A percentile compares a stretch with the other conserved stretches of the same genome.
Conservation (phyloP, 2,888 invertebrate genomes). For the Catotricha subobsoleta region DNA sequence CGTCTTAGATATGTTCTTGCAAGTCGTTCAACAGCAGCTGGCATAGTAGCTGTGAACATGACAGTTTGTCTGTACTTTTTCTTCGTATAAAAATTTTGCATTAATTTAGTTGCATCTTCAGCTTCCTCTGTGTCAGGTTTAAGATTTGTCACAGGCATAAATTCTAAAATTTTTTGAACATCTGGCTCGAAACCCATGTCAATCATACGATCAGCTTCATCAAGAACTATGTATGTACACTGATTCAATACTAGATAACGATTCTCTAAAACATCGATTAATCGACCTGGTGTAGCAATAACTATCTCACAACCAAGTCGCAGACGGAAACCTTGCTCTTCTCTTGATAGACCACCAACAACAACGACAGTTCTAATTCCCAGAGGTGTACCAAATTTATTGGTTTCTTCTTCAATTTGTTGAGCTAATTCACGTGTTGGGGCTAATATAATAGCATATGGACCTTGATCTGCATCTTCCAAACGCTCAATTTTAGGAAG, state of each 20-base stretch:
- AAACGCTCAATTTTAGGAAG: conserved; percentile 87
- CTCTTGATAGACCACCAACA: conserved; percentile 94
- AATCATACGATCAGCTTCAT: conserved; percentile 98
- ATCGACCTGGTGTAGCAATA: conserved; percentile 97
- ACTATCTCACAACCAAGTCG: conserved; percentile 98
- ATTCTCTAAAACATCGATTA: conserved; percentile 97
- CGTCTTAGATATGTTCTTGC: conserved; percentile 87
- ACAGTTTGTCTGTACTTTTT: conserved; percentile 98
- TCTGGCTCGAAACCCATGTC: conserved; percentile 99
- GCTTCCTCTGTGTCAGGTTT: conserved; percentile 98
- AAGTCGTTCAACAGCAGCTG: conserved; percentile 88
- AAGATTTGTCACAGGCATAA: conserved; percentile 93
- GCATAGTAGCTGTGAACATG: conserved; percentile 99
- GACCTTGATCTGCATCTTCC: conserved; percentile 86
- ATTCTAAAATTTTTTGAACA: conserved; percentile 93
- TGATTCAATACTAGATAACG: conserved; percentile 90
- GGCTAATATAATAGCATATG: conserved; percentile 96
- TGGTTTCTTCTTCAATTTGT: conserved; percentile 98
- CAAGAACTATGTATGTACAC: conserved; percentile 93
- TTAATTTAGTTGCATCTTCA: conserved; percentile 76
- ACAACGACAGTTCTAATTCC: conserved; percentile 83
- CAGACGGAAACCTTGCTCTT: conserved; percentile 94
- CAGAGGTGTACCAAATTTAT: conserved; percentile 86
- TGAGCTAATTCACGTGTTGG: conserved; percentile 99
- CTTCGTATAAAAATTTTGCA: conserved; percentile 88